phyloP scores from a whole-genome alignment of 2,797 vertebrate genomes.

The Discoglossus pictus region DNA sequence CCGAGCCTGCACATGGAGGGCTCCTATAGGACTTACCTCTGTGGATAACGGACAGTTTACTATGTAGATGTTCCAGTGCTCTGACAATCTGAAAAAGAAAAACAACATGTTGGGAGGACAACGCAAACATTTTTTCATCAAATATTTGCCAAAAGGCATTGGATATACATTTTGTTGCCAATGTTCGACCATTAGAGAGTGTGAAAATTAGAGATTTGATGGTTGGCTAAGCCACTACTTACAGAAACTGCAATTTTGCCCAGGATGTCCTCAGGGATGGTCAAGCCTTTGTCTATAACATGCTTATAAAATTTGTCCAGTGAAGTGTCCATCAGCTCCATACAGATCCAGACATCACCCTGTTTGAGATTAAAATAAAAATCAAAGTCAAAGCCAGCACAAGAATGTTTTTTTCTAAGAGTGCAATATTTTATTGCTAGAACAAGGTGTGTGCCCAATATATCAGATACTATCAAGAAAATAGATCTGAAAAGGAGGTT shows the following conservation, averaged over 20 bases:
- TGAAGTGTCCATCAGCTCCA: conserved; percentile 98
- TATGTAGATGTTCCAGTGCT: conserved; percentile 95
- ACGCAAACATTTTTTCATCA: background rate
- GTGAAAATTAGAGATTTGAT: too few relatives aligned
- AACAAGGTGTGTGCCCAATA: too few relatives aligned
- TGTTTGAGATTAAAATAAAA: conserved; percentile 55
- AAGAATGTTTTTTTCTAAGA: too few relatives aligned
- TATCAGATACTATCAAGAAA: too few relatives aligned
- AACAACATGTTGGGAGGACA: background rate
- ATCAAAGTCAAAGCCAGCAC: too few relatives aligned
- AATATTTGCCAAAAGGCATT: too few relatives aligned
- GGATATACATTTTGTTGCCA: too few relatives aligned
- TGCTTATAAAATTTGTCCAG: conserved; percentile 99
- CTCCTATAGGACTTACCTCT: conserved; percentile 76
- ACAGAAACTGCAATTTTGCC: conserved; percentile 97
- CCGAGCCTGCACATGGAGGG: background rate
- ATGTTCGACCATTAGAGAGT: too few relatives aligned
- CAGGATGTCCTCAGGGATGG: conserved; percentile 95
- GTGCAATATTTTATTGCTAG: too few relatives aligned
- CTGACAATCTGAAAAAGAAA: conserved; percentile 86
- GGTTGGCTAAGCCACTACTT: too few relatives aligned
- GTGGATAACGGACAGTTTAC: conserved; percentile 94
- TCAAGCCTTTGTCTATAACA: conserved; percentile 90
- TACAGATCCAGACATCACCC: conserved; percentile 99
- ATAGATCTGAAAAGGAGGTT: too few relatives aligned